Conservation (phyloP, 1,140 invertebrate species). For the Drosophila lowei region DNA sequence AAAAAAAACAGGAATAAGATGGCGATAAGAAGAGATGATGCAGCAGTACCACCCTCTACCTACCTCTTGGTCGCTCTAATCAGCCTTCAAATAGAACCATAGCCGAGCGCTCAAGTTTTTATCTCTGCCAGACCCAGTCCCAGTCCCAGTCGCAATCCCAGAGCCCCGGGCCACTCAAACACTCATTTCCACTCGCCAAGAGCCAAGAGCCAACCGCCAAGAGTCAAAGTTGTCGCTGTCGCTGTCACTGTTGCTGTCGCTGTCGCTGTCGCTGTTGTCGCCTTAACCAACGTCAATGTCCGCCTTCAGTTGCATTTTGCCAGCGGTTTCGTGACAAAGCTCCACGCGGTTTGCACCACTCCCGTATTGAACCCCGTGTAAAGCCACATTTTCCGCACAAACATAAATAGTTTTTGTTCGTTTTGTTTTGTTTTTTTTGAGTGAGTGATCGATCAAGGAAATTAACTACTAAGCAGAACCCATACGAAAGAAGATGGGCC, state of each 20-base stretch:
- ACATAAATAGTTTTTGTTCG: neutral
- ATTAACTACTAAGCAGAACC: neutral
- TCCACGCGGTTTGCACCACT: constrained; percentile 13
- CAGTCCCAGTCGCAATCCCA: too few species aligned
- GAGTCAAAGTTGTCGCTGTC: constrained; percentile 15
- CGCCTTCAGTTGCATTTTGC: constrained; percentile 73
- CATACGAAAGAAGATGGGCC: constrained; percentile 55
- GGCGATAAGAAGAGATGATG: constrained; percentile 22
- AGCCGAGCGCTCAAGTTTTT: constrained; percentile 10
- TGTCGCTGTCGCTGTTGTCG: constrained; percentile 20
- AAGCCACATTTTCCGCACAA: too few species aligned
- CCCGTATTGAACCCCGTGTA: neutral
- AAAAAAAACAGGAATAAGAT: neutral
- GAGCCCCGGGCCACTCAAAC: constrained; percentile 16
- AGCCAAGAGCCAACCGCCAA: too few species aligned
- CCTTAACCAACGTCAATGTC: constrained; percentile 41
- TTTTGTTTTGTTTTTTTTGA: constrained; percentile 19
- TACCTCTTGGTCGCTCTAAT: constrained; percentile 34
- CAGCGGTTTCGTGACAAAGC: constrained; percentile 72
- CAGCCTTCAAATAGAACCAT: constrained; percentile 48
- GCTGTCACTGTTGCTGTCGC: neutral
- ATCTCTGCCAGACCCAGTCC: neutral
- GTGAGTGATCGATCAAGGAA: constrained; percentile 16
- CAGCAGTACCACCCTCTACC: neutral
- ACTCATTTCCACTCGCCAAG: constrained; percentile 25